Evolutionary conservation across 2,113 vertebrate species (phyloP).

Genomic region (Epinephelus fuscoguttatus): DNA sequence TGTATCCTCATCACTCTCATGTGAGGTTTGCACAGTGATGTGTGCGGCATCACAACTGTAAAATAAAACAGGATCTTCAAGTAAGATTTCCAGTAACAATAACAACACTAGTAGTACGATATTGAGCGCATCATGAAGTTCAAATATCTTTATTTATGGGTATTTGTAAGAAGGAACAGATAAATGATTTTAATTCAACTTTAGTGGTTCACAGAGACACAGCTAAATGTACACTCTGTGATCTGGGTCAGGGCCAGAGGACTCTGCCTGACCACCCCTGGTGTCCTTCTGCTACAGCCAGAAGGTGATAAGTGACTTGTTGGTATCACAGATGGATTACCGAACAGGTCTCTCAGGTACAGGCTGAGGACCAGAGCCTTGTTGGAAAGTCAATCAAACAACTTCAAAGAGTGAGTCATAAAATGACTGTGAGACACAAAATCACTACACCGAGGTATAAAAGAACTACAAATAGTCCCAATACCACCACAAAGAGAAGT

Average conservation of each 20-base stretch:
- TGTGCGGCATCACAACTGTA: slow-evolving; percentile 32
- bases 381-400: neutral
- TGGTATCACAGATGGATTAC: too few relatives aligned
- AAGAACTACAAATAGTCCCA: too few relatives aligned
- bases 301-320: neutral
- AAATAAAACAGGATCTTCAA: slow-evolving; percentile 46
- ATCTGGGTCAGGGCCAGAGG: too few relatives aligned
- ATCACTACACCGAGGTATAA: neutral
- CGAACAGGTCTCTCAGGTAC: too few relatives aligned
- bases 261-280: neutral
- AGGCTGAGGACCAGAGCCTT: too few relatives aligned
- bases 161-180: neutral
- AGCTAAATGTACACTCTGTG: neutral
- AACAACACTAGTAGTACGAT: slow-evolving; percentile 23
- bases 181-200: slow-evolving; percentile 4
- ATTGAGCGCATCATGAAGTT: neutral
- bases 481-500: too few relatives aligned
- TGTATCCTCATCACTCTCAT: slow-evolving; percentile 59
- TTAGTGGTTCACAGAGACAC: neutral
- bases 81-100: slow-evolving; percentile 41
- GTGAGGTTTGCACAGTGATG: slow-evolving; percentile 33
- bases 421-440: neutral
- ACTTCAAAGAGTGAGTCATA: neutral
- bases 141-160: slow-evolving; percentile 11
- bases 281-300: neutral